A percentile compares a stretch with the other conserved stretches of the same genome.
phyloP scores from a whole-genome alignment of 2,888 invertebrate genomes.

The Eupithecia subumbrata region DNA sequence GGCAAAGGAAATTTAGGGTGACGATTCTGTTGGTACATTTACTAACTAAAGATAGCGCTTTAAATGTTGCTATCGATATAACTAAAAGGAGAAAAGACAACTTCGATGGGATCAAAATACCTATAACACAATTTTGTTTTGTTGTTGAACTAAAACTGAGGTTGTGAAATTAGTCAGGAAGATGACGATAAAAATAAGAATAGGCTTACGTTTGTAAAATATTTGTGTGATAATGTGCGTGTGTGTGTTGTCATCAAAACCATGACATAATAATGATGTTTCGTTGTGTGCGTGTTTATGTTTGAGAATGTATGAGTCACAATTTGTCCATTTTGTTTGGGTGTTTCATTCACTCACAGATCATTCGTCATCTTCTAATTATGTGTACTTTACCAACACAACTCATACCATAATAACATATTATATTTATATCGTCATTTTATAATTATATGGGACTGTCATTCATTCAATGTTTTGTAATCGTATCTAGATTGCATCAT shows the following conservation, averaged over 20 bases:
- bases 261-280: constrained; percentile 7
- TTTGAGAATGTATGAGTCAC: constrained; percentile 18
- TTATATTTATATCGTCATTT: constrained; percentile 39
- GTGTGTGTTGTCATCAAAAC: constrained; percentile 11
- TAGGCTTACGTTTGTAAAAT: not conserved
- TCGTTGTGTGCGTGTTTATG: constrained; percentile 15
- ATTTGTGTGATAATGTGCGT: not conserved
- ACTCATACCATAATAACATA: not conserved
- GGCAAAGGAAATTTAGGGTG: not conserved
- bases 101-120: not conserved
- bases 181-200: not conserved
- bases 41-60: not conserved
- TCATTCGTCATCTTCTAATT: constrained; percentile 16
- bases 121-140: not conserved
- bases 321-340: constrained; percentile 13
- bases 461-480: constrained; percentile 57
- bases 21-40: not conserved
- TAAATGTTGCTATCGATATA: not conserved
- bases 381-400: not conserved
- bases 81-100: not conserved
- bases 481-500: constrained; percentile 59
- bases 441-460: constrained; percentile 55
- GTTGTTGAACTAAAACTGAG: not conserved
- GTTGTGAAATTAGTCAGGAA: not conserved
- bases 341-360: constrained; percentile 18